These are phyloP conservation scores for Spizella passerina DNA, from an alignment of 2,797 vertebrate genomes.

Conservation along the genomic window DNA sequence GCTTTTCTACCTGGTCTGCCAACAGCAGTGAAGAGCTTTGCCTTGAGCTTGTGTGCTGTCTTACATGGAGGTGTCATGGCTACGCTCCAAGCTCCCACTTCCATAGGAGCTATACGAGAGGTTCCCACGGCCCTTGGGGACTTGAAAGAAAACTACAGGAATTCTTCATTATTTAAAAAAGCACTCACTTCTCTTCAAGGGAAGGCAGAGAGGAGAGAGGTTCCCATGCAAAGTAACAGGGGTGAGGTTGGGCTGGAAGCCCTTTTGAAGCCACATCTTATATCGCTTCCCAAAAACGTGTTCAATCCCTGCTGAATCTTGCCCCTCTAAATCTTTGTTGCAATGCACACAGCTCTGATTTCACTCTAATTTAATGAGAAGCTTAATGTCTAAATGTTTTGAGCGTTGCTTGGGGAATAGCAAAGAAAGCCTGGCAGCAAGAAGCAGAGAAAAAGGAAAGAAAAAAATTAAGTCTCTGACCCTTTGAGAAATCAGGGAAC, in stretches of 20 bases:
- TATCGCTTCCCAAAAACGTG: neutral
- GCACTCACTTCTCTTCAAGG: neutral
- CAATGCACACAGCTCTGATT: neutral
- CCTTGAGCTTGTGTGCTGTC: neutral
- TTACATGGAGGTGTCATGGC: neutral
- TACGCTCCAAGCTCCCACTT: neutral
- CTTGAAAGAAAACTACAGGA: neutral
- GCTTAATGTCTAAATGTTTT: neutral
- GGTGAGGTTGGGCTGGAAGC: neutral
- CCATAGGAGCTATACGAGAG: neutral
- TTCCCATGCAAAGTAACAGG: neutral
- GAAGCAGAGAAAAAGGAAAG: neutral
- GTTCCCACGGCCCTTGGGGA: neutral
- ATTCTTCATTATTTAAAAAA: neutral
- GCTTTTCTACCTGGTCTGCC: neutral
- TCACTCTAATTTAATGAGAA: neutral
- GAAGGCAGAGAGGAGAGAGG: neutral
- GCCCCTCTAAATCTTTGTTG: neutral
- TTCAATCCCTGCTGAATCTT: neutral
- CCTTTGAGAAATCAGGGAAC: neutral
- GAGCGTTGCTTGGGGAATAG: neutral
- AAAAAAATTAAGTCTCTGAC: neutral
- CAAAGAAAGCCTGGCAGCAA: conserved; percentile 19
- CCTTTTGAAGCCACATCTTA: neutral
- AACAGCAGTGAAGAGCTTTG: neutral